Base-by-base conservation (phyloP, 2,888 invertebrate genomes). In the Drosophila nigritarsus region DNA sequence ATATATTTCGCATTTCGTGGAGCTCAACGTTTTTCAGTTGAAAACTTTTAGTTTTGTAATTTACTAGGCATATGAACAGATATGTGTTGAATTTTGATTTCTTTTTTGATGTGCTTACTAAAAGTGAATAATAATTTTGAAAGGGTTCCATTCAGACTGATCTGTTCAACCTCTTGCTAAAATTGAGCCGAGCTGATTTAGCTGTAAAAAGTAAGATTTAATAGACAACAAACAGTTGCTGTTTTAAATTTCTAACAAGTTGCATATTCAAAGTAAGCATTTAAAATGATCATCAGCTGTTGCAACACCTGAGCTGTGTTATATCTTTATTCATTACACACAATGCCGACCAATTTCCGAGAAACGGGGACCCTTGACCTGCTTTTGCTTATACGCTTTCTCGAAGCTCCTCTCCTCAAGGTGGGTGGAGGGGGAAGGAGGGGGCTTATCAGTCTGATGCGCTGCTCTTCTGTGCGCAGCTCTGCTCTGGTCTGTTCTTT, bases 361-460 rank as follows among this genome's bases (percentile, higher is more conserved):
- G 45, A 45, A 45, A 54, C 45, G 13, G 13, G 18, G 11, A 30
- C 30, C 50, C 61, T 65, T 62, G 77, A 71, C 62, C 65, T 76
- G 75, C 38, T 61, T 74, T 51, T 34, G 6, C 29, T 34, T 45
- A 38, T 70, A 34, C 36, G 24, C n/a, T 13, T 40, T 40, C 48
- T 45, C 24, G 24, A 53, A n/a, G 24, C 18, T 40, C 27, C n/a
- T 38, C n/a, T 36, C 11, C 8, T 53, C 48, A 32, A 68, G 63
- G 51, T 48, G 38, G 11, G 1, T 11, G 11, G 32, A 9, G 32
- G 32, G 32, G 32, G 11, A 9, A 11, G 32, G 32, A 11, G 32
- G 9, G 32, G 11, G 32, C 32, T 51, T 34, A 24, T 15, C 18
- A 3, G 24, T 27, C 8, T 15, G 45, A 45, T 45, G 24, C 24